Conservation (phyloP, 35 echinoderm and acorn worm species). For the Amphiura filiformis region DNA sequence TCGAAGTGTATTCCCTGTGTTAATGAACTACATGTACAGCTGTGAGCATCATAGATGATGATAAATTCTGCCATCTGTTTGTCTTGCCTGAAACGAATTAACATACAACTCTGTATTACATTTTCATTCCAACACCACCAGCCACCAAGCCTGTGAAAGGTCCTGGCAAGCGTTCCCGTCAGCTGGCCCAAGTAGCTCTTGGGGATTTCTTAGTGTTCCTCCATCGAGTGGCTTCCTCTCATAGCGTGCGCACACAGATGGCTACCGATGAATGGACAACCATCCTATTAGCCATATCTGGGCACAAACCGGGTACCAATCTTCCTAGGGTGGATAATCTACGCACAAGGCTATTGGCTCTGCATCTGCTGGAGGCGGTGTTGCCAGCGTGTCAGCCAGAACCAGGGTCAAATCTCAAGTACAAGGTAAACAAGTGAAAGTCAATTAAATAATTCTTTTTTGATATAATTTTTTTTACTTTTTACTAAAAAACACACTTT, state of each 20-base stretch:
- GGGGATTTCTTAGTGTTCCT: conserved; percentile 97
- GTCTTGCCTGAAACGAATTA: too few relatives aligned
- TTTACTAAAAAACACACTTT: too few relatives aligned
- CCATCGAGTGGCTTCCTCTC: conserved; percentile 67
- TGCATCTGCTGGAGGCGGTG: conserved; percentile 79
- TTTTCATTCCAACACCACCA: background rate
- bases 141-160: conserved; percentile 1
- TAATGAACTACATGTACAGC: too few relatives aligned
- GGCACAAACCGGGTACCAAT: conserved; percentile 58
- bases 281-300: conserved; percentile 71
- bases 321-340: conserved; percentile 76
- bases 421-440: conserved; percentile 36
- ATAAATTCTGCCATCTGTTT: too few relatives aligned
- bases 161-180: conserved; percentile 24
- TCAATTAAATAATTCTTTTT: too few relatives aligned
- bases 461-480: too few relatives aligned
- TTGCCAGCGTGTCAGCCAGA: conserved; percentile 41
- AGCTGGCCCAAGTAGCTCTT: conserved; percentile 82
- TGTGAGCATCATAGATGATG: too few relatives aligned
- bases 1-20: too few relatives aligned
- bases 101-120: too few relatives aligned
- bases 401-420: conserved; percentile 20
- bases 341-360: conserved; percentile 75
- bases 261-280: conserved; percentile 64
- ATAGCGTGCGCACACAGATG: conserved; percentile 68